Evolutionary conservation across 2,797 vertebrate genomes (phyloP), one percentile per base, ranked within the genome.

Genomic region (Esox lucius): DNA sequence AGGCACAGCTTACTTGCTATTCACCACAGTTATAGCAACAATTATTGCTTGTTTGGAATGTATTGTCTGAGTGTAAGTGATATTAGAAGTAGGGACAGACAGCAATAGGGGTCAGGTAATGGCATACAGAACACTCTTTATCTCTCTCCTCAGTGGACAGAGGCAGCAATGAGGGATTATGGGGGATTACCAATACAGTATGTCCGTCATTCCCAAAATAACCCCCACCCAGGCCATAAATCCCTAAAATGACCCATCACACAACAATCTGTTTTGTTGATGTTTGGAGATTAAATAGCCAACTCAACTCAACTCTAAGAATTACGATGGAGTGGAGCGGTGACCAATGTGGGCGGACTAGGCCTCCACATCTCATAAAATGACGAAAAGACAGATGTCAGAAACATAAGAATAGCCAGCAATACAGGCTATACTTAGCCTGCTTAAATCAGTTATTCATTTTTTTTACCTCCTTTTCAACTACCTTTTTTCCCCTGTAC

Each of bases 161-260:
- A 79, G 75, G 76, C 81, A 81, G 80, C 74, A 75, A 73, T 72
- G 51, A 53, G 81, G 84, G 88, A 90, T 90, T 92, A 90, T 61
- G 3, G 78, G 39, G 86, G 89, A 90, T 91, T 90, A 91, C 68
- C 78, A 80, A 78, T 46, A 78, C 61, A 69, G 79, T 78, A 79
- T 76, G 74, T 77, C 77, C 75, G 77, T 77, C 81, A 69, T 72
- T 83, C 75, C 74, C 76, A 77, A 83, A 68, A 59, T 78, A 82
- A 81, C 79, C 51, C 80, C 69, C 46, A 35, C 80, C 82, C 56
- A 24, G 9, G 56, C 56, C 62, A 73, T 71, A 75, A 79, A 74
- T 72, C 83, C 77, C 16, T 71, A 72, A 79, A 88, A 78, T 74
- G 48, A 61, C 78, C 31, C 78, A 79, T 74, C 71, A 67, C 79